A percentile compares a stretch with the other conserved stretches of the same genome.
These are phyloP conservation scores for Gulo gulo DNA, from an alignment of 2,113 vertebrate genomes.

Conservation along the genomic window DNA sequence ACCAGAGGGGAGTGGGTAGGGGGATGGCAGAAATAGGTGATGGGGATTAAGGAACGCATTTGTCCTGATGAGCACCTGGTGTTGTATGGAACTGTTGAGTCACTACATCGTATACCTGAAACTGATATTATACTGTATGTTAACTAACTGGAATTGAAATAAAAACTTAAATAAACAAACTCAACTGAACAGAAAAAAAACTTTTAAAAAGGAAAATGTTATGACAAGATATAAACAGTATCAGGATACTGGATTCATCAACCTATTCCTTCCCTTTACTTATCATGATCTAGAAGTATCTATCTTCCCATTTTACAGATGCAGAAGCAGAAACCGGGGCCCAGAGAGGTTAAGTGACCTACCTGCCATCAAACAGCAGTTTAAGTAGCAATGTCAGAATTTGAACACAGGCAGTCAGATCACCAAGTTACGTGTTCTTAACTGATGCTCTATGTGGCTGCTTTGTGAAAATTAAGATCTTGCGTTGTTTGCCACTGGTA, in stretches of 20 bases:
- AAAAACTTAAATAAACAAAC: neutral
- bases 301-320: neutral
- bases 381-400: neutral
- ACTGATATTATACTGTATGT: neutral
- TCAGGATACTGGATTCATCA: neutral
- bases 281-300: neutral
- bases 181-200: neutral
- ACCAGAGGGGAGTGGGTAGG: neutral
- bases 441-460: neutral
- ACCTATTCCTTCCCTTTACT: neutral
- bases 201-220: neutral
- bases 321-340: neutral
- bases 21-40: neutral
- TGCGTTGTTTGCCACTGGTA: neutral
- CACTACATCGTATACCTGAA: neutral
- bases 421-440: neutral
- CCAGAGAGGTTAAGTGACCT: neutral
- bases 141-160: neutral
- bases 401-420: neutral
- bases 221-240: conserved; percentile 4
- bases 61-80: neutral
- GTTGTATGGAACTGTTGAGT: neutral
- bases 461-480: neutral
- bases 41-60: neutral
- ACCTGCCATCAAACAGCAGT: neutral